These are phyloP conservation scores for Prenolepis imparis DNA, from an alignment of 2,888 invertebrate species.

Conservation along the genomic window DNA sequence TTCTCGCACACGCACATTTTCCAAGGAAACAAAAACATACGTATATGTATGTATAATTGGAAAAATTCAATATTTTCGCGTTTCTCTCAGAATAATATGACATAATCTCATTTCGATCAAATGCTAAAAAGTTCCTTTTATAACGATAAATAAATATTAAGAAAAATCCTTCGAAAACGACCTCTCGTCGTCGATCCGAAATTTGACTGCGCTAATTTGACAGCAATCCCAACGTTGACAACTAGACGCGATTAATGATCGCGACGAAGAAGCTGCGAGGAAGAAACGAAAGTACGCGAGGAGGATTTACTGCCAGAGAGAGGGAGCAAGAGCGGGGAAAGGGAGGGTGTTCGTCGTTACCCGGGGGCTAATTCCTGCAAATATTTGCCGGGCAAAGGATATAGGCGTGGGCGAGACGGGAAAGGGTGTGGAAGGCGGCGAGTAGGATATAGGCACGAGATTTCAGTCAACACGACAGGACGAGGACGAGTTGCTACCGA, in stretches of 20 bases:
- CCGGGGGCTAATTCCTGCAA: slow-evolving; percentile 79
- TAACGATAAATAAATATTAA: not conserved
- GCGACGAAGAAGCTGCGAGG: slow-evolving; percentile 44
- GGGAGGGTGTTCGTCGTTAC: slow-evolving; percentile 67
- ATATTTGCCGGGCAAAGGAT: slow-evolving; percentile 84
- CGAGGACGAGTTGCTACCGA: slow-evolving; percentile 48
- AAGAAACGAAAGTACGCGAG: slow-evolving; percentile 61
- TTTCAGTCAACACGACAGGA: slow-evolving; percentile 71
- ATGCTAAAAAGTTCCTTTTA: not conserved
- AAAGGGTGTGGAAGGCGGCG: slow-evolving; percentile 60
- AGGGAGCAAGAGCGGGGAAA: not conserved
- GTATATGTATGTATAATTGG: not conserved
- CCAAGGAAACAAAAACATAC: not conserved
- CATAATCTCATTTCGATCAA: not conserved
- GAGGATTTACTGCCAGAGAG: slow-evolving; percentile 62
- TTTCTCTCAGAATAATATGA: not conserved
- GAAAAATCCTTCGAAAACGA: not conserved
- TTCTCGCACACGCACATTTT: not conserved
- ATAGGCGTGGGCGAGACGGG: slow-evolving; percentile 73
- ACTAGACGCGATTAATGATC: slow-evolving; percentile 61
- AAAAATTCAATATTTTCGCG: not conserved
- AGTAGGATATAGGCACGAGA: slow-evolving; percentile 70
- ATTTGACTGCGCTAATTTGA: slow-evolving; percentile 7
- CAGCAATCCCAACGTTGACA: slow-evolving; percentile 13
- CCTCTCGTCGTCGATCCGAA: not conserved